Conservation (phyloP, 2,113 vertebrate genomes). For the Globicephala melas region DNA sequence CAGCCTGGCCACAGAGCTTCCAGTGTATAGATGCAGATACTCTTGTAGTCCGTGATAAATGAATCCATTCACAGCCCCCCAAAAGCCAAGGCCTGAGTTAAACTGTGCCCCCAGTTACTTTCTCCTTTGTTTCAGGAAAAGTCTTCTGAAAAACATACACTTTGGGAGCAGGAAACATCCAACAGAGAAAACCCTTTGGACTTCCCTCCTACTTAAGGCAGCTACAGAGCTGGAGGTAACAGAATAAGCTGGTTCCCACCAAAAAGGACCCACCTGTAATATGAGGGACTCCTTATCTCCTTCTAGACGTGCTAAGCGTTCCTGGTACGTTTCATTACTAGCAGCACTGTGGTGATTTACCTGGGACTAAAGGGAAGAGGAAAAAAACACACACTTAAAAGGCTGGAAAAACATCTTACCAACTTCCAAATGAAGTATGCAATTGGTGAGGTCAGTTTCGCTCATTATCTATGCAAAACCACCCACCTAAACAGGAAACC, state of each 20-base stretch:
- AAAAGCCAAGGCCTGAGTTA: background rate
- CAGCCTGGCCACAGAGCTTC: background rate
- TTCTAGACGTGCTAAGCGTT: constrained; percentile 94
- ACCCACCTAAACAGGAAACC: constrained; percentile 57
- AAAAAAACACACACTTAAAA: constrained; percentile 39
- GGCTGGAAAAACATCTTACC: constrained; percentile 1
- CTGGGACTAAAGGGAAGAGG: constrained; percentile 80
- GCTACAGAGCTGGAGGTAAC: background rate
- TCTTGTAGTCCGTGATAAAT: background rate
- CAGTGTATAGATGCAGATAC: background rate
- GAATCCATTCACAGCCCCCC: background rate
- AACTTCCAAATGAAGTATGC: constrained; percentile 26
- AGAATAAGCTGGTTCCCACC: background rate
- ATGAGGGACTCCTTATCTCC: constrained; percentile 98
- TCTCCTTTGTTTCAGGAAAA: constrained; percentile 24
- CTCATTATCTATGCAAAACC: constrained; percentile 42
- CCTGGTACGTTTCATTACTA: constrained; percentile 93
- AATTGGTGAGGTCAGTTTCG: constrained; percentile 30
- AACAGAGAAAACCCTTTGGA: background rate
- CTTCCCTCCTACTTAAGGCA: background rate
- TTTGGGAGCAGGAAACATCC: background rate
- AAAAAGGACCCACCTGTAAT: constrained; percentile 89
- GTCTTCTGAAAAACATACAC: background rate
- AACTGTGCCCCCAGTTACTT: background rate
- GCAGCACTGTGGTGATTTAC: constrained; percentile 85